Evolutionary conservation across 2,797 vertebrate genomes (phyloP).

Genomic region (Lerista edwardsae): DNA sequence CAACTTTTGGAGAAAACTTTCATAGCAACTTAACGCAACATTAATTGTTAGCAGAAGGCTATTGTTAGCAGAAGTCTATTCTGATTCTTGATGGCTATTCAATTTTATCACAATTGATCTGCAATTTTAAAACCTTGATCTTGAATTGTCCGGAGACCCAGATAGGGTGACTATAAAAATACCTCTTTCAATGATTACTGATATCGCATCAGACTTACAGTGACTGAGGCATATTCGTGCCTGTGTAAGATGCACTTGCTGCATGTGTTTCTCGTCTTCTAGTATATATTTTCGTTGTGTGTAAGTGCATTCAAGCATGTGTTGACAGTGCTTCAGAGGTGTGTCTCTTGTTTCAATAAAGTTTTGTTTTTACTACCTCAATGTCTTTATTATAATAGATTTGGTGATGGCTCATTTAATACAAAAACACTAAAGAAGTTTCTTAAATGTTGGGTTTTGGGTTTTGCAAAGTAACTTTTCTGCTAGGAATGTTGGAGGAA

Average conservation of each 20-base stretch:
- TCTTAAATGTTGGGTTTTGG: background rate
- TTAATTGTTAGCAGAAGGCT: background rate
- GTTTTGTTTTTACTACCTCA: slow-evolving; percentile 39
- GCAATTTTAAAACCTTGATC: background rate
- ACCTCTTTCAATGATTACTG: background rate
- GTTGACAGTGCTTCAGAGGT: slow-evolving; percentile 1
- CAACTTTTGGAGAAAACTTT: background rate
- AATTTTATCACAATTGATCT: background rate
- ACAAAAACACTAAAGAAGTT: background rate
- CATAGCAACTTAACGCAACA: too few species aligned
- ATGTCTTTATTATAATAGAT: background rate
- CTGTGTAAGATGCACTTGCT: background rate
- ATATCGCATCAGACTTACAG: background rate
- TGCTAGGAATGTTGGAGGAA: background rate
- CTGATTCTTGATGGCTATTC: background rate
- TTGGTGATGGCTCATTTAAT: background rate
- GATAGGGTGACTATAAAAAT: background rate
- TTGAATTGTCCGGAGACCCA: background rate
- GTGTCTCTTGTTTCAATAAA: slow-evolving; percentile 55
- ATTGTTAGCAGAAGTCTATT: too few species aligned
- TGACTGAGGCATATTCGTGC: background rate
- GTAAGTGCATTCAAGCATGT: background rate
- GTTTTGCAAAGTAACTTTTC: background rate
- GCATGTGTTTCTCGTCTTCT: background rate
- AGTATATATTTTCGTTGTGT: background rate